A percentile compares a stretch with the other conserved stretches of the same genome.
phyloP scores from a whole-genome alignment of 2,888 invertebrate genomes.

The Melipona beecheii region DNA sequence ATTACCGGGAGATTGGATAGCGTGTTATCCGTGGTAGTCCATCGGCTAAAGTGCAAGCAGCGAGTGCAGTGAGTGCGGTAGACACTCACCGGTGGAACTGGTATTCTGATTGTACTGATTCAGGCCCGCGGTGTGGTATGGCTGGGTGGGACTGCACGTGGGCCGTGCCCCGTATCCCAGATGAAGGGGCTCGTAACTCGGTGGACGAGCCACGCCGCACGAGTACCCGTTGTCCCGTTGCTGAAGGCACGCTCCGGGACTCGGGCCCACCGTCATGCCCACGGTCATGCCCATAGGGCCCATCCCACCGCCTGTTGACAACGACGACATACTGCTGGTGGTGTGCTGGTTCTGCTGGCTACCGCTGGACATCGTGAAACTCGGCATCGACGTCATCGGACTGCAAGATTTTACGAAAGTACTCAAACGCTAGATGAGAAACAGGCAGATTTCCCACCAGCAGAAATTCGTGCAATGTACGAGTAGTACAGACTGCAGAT shows the following conservation, averaged over 20 bases:
- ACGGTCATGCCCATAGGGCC: constrained; percentile 84
- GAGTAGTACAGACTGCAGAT: no score
- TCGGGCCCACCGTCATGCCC: constrained; percentile 84
- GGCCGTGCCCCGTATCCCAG: constrained; percentile 86
- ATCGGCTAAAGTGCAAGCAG: constrained; percentile 84
- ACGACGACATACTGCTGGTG: constrained; percentile 81
- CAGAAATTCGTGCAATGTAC: no score
- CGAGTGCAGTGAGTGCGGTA: constrained; percentile 84
- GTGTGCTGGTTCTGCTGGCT: constrained; percentile 80
- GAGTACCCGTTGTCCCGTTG: constrained; percentile 86
- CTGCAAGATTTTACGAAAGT: constrained; percentile 74
- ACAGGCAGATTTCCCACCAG: no score
- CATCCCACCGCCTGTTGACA: constrained; percentile 81
- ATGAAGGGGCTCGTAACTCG: constrained; percentile 86
- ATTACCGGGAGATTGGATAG: constrained; percentile 77
- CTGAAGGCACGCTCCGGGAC: constrained; percentile 86
- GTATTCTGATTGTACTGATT: constrained; percentile 83
- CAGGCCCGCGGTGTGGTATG: constrained; percentile 85
- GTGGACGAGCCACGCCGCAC: constrained; percentile 85
- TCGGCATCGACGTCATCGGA: constrained; percentile 87
- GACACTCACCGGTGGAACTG: constrained; percentile 84
- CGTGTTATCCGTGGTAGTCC: constrained; percentile 81
- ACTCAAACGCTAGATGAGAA: no score
- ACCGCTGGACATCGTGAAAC: constrained; percentile 84
- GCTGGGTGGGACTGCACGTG: constrained; percentile 89